Base-by-base conservation (phyloP, 2,888 invertebrate species). In the Cenopis cana region DNA sequence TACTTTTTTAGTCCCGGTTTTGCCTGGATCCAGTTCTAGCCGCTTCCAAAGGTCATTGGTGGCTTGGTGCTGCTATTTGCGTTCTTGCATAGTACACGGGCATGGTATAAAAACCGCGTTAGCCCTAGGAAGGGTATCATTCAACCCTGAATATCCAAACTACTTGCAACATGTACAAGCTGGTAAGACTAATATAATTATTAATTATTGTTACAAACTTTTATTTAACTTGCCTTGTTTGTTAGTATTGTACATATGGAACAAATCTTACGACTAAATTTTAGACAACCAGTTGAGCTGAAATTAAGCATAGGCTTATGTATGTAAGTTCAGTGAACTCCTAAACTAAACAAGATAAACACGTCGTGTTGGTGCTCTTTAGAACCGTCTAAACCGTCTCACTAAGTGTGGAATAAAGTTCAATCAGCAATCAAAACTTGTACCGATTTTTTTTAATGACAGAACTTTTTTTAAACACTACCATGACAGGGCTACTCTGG, bases 81-180 rank as follows among this genome's bases (percentile, higher is more conserved):
- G 72, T 70, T 73, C 73, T 65, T 56, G 74, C 75, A 69, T 72
- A 61, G 71, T 14, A 12, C 49, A 46, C 70, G n/a, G 20, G 54
- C 29, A 29, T 70, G 75, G 80, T 86, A 86, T 85, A 85, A 82
- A 84, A 85, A 81, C 72, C 76, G 70, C 66, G 61, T 56, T 73
- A 69, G 73, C 69, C 80, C 81, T 80, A 78, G 72, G 74, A 70
- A 78, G 80, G 80, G 78, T 81, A 84, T 83, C 86, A 86, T 82
- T 84, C 82, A 82, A 74, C 82, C 82, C 72, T 78, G 78, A 77
- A 82, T 77, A 82, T 56, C 64, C 76, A 74, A 78, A 77, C 69
- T 70, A 73, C 77, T 61, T 77, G 73, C 81, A 83, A 76, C 82
- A 87, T 86, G 86, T 79, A 79, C 75, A 85, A 83, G 76, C 80